These are phyloP conservation scores for Chrysopilus asiliformis DNA, from an alignment of 2,888 invertebrate species.

Conservation along the genomic window DNA sequence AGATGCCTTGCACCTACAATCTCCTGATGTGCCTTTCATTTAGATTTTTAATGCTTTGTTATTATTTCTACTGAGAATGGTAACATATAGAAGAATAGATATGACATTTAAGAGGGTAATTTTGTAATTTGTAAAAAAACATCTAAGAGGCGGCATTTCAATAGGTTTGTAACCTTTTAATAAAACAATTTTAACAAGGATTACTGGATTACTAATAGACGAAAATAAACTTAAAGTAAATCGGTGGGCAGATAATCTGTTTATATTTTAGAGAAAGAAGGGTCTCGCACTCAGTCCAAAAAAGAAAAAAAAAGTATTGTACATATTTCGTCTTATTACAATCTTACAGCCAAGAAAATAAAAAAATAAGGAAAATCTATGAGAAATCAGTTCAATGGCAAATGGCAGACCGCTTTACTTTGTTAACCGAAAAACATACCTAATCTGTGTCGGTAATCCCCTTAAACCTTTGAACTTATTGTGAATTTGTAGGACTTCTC, in stretches of 20 bases:
- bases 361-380: conserved; percentile 3
- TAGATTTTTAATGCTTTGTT: no score
- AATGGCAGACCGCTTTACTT: conserved; percentile 4
- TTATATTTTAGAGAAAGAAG: conserved; percentile 24
- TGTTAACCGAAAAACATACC: conserved; percentile 25
- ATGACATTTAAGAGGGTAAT: no score
- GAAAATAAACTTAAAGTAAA: conserved; percentile 21
- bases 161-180: conserved; percentile 38
- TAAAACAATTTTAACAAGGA: conserved; percentile 37
- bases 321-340: no score
- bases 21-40: no score
- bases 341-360: conserved; percentile 5
- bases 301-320: not conserved
- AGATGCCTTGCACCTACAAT: no score
- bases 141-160: no score
- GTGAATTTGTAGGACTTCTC: no score
- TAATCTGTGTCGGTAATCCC: conserved; percentile 35
- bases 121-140: no score
- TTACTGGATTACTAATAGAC: conserved; percentile 23
- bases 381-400: not conserved
- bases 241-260: conserved; percentile 38
- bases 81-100: no score
- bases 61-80: no score
- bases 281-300: not conserved
- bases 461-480: conserved; percentile 27